A percentile compares a stretch with the other conserved stretches of the same genome.
phyloP scores from a whole-genome alignment of 1,140 invertebrate species.

The Pissodes strobi region DNA sequence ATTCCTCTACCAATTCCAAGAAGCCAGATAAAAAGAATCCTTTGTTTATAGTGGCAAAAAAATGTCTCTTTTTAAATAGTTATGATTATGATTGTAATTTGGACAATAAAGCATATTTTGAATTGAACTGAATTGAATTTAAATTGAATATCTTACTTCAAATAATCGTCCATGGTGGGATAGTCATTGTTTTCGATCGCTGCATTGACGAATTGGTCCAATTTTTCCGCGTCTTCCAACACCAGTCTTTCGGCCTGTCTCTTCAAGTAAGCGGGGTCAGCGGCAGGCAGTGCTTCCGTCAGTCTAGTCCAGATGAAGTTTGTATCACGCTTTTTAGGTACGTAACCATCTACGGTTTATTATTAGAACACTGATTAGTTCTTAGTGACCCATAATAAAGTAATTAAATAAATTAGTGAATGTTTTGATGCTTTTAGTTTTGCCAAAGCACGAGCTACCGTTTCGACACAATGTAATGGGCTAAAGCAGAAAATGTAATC shows the following conservation, averaged over 20 bases:
- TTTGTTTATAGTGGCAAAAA: too few species aligned
- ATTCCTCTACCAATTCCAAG: too few species aligned
- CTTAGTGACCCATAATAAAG: constrained; percentile 3
- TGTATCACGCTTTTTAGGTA: constrained; percentile 32
- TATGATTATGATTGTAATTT: too few species aligned
- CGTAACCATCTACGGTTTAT: constrained; percentile 14
- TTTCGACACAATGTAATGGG: neutral
- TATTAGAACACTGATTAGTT: constrained; percentile 10
- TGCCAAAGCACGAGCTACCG: neutral
- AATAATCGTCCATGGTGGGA: constrained; percentile 61
- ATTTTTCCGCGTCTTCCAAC: constrained; percentile 36
- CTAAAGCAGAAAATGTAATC: neutral
- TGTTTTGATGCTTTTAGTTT: too few species aligned
- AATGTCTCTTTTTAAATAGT: too few species aligned
- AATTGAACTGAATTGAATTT: too few species aligned
- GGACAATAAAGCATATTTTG: too few species aligned
- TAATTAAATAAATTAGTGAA: too few species aligned
- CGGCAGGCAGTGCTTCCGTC: constrained; percentile 55
- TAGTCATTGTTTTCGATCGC: constrained; percentile 58
- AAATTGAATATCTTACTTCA: too few species aligned
- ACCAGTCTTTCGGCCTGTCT: constrained; percentile 47
- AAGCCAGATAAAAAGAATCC: too few species aligned
- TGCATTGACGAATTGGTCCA: constrained; percentile 53
- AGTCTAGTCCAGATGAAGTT: constrained; percentile 52
- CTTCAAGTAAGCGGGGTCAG: constrained; percentile 62